Conservation (phyloP, 1,140 invertebrate genomes). For the Drosophila pseudoananassae region DNA sequence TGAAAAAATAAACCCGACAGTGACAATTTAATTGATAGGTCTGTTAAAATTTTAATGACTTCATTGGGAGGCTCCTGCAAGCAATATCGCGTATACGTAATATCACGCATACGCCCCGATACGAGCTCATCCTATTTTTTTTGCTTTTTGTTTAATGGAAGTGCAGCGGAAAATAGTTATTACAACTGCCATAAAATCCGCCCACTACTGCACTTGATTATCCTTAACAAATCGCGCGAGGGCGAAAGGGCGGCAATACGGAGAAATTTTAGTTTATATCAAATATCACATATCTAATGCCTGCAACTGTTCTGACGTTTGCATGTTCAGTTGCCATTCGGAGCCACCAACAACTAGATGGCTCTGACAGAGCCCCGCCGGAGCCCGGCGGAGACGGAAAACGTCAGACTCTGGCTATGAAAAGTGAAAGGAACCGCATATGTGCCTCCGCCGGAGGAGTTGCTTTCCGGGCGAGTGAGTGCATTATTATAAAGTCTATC, state of each 20-base stretch:
- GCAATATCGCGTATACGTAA: slow-evolving; percentile 39
- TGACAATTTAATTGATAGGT: slow-evolving; percentile 13
- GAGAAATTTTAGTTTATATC: slow-evolving; percentile 21
- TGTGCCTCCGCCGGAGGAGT: background rate
- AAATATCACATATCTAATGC: slow-evolving; percentile 61
- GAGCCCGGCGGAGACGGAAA: slow-evolving; percentile 9
- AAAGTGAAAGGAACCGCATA: slow-evolving; percentile 42
- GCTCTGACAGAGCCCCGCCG: slow-evolving; percentile 44
- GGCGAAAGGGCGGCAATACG: slow-evolving; percentile 25
- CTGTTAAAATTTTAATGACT: background rate
- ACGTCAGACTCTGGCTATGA: slow-evolving; percentile 26
- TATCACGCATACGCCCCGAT: slow-evolving; percentile 59
- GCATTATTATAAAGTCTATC: slow-evolving; percentile 59
- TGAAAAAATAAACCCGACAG: background rate
- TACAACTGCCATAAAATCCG: slow-evolving; percentile 30
- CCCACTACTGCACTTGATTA: slow-evolving; percentile 35
- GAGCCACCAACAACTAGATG: slow-evolving; percentile 49
- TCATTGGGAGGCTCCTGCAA: background rate
- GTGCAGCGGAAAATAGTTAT: slow-evolving; percentile 26
- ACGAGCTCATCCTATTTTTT: background rate
- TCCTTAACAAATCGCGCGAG: slow-evolving; percentile 28
- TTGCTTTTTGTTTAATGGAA: slow-evolving; percentile 8
- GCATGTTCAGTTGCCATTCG: slow-evolving; percentile 74
- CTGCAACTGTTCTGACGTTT: slow-evolving; percentile 77
- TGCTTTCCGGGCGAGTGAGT: slow-evolving; percentile 4